Evolutionary conservation across 2,797 vertebrate species (phyloP), one percentile per base, ranked within the genome.

Genomic region (Hypotaenidia philippensis): DNA sequence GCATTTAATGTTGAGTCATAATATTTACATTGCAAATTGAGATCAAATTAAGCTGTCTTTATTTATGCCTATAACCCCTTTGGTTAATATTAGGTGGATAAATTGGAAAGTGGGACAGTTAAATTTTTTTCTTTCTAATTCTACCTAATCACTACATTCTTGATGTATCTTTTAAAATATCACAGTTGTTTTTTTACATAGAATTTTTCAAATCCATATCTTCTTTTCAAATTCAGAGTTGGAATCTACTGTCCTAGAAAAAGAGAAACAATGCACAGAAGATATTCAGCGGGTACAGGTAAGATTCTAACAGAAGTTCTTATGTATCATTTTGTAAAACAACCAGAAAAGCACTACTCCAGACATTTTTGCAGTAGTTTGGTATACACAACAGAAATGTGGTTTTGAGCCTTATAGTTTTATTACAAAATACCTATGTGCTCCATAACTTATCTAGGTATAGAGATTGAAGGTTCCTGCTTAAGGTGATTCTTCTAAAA

Each of bases 201-300:
- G 11, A 16, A 56, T 21, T 61, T 55, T 45, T 27, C 89, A 81
- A 96, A 80, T 72, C 2, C 94, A 4, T 97, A 36, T 96, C 86
- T 91, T 94, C n/a, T 97, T 96, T 97, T 91, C 57, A 72, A 94
- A 92, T 89, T 80, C 89, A 99, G 99, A 98, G 81, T 94, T 97
- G 94, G 98, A 98, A 86, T 88, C 97, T 89, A 93, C 97, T 59
- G 79, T 92, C 80, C 81, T 93, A 76, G 98, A 95, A 96, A 94
- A 95, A 92, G 98, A 93, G 91, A 97, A 97, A 92, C 97, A 98
- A 71, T 17, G 93, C 70, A 91, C 79, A 71, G 97, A 98, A 25
- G 98, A 97, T 74, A 96, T 95, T 84, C 97, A 95, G 29, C 97
- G 41, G 9, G 47, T 96, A 65, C 97, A 98, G 98, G 99, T 99